Percentiles rank a stretch among this genome's conserved stretches.
phyloP scores from a whole-genome alignment of 2,797 vertebrate species.

The Brachymystax lenok region DNA sequence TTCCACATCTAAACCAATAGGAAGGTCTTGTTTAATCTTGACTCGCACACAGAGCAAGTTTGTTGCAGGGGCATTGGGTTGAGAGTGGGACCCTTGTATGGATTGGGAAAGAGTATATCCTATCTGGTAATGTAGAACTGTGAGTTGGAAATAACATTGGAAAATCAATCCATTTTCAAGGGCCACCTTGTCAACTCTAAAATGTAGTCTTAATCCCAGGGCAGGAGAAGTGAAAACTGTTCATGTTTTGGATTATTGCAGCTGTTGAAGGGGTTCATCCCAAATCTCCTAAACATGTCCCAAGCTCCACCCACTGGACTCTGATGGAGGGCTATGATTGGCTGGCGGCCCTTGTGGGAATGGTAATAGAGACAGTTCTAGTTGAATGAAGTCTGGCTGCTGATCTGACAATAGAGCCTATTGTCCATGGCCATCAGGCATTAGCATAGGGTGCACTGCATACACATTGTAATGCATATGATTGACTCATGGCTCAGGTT shows the following conservation, averaged over 20 bases:
- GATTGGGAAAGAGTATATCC: too few species aligned
- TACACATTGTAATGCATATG: constrained; percentile 73
- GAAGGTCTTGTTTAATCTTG: constrained; percentile 35
- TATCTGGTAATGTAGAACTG: constrained; percentile 49
- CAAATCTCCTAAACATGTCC: constrained; percentile 54
- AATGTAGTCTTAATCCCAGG: constrained; percentile 61
- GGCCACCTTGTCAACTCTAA: constrained; percentile 35
- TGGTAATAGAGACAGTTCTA: constrained; percentile 58
- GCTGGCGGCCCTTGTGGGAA: constrained; percentile 46
- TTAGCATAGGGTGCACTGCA: constrained; percentile 58
- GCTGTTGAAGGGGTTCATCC: constrained; percentile 67
- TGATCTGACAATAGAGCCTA: constrained; percentile 70
- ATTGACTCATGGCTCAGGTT: constrained; percentile 52
- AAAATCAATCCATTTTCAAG: constrained; percentile 50
- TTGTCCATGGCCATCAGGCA: constrained; percentile 69
- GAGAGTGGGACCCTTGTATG: too few species aligned
- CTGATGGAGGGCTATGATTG: constrained; percentile 50
- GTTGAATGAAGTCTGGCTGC: constrained; percentile 66
- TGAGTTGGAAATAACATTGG: constrained; percentile 62
- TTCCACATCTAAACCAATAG: constrained; percentile 40
- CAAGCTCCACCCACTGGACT: constrained; percentile 45
- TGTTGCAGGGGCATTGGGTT: background rate
- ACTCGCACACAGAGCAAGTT: background rate
- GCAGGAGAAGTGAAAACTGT: constrained; percentile 53
- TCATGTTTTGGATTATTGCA: constrained; percentile 68